phyloP scores from a whole-genome alignment of 2,797 vertebrate genomes.

The Neosilurus mollespiculum region DNA sequence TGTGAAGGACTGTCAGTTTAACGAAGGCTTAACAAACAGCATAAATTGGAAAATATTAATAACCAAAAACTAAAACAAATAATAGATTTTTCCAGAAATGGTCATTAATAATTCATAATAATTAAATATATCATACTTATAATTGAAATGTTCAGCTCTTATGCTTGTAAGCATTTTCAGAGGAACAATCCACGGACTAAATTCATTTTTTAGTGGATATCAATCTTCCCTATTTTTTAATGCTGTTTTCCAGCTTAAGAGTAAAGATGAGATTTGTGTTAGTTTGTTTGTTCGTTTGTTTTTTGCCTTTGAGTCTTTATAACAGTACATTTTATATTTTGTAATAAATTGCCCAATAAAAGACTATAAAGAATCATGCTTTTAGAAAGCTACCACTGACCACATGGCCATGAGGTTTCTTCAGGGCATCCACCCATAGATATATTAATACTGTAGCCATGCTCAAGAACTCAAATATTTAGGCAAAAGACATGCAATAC shows the following conservation, averaged over 20 bases:
- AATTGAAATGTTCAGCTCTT: background rate
- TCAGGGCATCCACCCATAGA: slow-evolving; percentile 3
- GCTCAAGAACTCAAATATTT: background rate
- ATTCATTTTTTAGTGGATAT: background rate
- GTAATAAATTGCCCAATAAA: background rate
- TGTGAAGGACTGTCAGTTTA: background rate
- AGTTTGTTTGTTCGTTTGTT: background rate
- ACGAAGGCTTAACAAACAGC: background rate
- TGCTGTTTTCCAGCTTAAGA: background rate
- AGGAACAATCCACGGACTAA: background rate
- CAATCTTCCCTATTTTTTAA: background rate
- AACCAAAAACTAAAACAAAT: background rate
- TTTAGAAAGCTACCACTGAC: background rate
- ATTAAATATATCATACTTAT: background rate
- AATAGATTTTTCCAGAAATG: background rate
- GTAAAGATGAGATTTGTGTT: background rate
- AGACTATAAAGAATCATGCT: background rate
- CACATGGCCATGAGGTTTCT: background rate
- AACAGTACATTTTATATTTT: background rate
- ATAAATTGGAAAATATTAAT: background rate
- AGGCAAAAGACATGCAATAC: background rate
- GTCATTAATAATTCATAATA: background rate
- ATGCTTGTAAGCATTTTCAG: background rate
- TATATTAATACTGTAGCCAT: background rate
- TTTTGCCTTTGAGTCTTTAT: background rate